Conservation (phyloP, 2,113 vertebrate genomes). For the Colossoma macropomum region DNA sequence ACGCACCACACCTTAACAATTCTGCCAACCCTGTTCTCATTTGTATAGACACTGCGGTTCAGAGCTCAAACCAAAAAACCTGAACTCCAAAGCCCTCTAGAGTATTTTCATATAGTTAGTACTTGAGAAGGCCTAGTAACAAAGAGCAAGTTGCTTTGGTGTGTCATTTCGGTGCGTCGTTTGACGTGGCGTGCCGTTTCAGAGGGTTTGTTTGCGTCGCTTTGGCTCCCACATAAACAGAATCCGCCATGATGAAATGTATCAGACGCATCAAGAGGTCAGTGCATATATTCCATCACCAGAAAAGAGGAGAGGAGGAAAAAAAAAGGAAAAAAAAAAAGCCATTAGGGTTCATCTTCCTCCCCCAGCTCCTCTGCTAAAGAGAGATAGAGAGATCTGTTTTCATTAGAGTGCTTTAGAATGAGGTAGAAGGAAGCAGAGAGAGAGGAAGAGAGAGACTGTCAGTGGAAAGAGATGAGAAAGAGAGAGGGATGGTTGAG, state of each 20-base stretch:
- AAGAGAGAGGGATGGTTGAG: conserved; percentile 71
- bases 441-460: conserved; percentile 66
- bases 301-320: conserved; percentile 64
- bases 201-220: conserved; percentile 36
- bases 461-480: conserved; percentile 57
- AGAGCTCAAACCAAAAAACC: not conserved
- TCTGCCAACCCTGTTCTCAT: not conserved
- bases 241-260: conserved; percentile 76
- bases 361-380: conserved; percentile 81
- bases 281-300: conserved; percentile 83
- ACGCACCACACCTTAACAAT: not conserved
- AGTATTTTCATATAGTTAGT: conserved; percentile 2
- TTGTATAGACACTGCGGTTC: not conserved
- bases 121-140: conserved; percentile 16
- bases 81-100: not conserved
- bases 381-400: conserved; percentile 81
- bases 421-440: conserved; percentile 61
- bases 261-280: conserved; percentile 82
- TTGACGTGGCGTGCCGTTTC: conserved; percentile 5
- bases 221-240: conserved; percentile 72
- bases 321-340: conserved; percentile 66
- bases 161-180: conserved; percentile 24
- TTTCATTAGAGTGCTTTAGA: conserved; percentile 82
- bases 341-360: conserved; percentile 85
- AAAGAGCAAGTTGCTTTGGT: conserved; percentile 18